Evolutionary conservation across 2,888 invertebrate genomes (phyloP).

Genomic region (Parascotia fuliginaria): DNA sequence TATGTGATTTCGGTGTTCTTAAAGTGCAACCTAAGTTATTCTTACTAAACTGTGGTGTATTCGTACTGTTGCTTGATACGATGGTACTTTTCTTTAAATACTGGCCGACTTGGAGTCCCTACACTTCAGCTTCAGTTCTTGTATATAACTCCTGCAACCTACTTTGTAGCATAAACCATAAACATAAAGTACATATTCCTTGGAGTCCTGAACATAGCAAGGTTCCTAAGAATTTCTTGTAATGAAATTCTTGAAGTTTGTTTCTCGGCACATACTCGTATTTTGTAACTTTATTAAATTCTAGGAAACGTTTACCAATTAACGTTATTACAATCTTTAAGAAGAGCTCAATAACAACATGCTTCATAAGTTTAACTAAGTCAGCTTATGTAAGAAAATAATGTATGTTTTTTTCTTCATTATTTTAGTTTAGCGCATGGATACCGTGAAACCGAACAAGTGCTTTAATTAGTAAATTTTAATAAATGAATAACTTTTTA

Average conservation of each 20-base stretch:
- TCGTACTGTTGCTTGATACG: no score
- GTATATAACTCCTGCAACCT: background rate
- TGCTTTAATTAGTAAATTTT: no score
- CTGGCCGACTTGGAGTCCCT: slow-evolving; percentile 33
- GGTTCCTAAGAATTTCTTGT: slow-evolving; percentile 10
- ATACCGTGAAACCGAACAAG: no score
- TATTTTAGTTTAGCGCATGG: no score
- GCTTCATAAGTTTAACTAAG: background rate
- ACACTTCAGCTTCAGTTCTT: slow-evolving; percentile 20
- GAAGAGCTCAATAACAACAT: background rate
- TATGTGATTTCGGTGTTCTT: no score
- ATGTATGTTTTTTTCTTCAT: no score
- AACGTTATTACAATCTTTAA: slow-evolving; percentile 2
- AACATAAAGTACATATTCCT: slow-evolving; percentile 3
- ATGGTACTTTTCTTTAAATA: no score
- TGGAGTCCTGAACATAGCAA: slow-evolving; percentile 2
- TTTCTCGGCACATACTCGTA: slow-evolving; percentile 6
- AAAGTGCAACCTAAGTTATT: no score
- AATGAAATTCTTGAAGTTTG: slow-evolving; percentile 33
- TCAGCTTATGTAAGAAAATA: no score
- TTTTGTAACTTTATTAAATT: slow-evolving; percentile 19
- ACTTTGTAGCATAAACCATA: slow-evolving; percentile 7
- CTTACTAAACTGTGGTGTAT: no score
- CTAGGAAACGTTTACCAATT: slow-evolving; percentile 9
- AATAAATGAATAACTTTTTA: no score